Base-by-base conservation (phyloP, 1,140 invertebrate genomes). In the Pseudomyrmex sp. region DNA sequence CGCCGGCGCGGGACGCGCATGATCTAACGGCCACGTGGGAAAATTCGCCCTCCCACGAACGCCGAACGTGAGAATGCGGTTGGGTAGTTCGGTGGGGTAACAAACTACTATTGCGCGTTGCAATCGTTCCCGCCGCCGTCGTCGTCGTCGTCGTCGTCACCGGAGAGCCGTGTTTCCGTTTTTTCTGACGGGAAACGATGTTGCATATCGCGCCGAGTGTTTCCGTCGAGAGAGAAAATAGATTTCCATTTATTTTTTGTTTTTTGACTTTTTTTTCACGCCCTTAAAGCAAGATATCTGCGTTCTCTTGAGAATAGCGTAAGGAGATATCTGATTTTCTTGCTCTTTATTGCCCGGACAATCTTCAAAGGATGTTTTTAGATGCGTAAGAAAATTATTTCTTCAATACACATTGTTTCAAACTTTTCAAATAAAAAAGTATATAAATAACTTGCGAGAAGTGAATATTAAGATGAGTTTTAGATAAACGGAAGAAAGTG, bases 21-120 rank as follows among this genome's bases (percentile, higher is more conserved):
- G 92, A 90, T 91, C 91, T 86, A 91, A 91, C 88, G 84, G 90
- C 92, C 91, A 93, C 92, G 92, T 92, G 92, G 92, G 90, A 92
- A 91, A 92, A 92, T 92, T 85, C 88, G 52, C 84, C 89, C 80
- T 66, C 72, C 65, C 48, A 46, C 35, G 0, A 35, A 35, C 35
- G 5, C 35, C 35, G 35, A 83, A 84, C 80, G 68, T 75, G 85
- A 86, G 61, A 87, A 86, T 68, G 79, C 52, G 74, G 61, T 84
- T 56, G 56, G 84, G 76, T 35, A 35, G 13, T 20, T 7, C 13
- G 50, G 7, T 10, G 18, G 20, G n/a, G 23, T 54, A 15, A 77
- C 69, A 35, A 35, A 75, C n/a, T 20, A 20, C 58, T 18, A 20
- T 59, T 18, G 58, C n/a, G 58, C n/a, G 58, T 9, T 44, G 18